Evolutionary conservation across 2,888 invertebrate species (phyloP).

Genomic region (Nephrotoma guestfalica): DNA sequence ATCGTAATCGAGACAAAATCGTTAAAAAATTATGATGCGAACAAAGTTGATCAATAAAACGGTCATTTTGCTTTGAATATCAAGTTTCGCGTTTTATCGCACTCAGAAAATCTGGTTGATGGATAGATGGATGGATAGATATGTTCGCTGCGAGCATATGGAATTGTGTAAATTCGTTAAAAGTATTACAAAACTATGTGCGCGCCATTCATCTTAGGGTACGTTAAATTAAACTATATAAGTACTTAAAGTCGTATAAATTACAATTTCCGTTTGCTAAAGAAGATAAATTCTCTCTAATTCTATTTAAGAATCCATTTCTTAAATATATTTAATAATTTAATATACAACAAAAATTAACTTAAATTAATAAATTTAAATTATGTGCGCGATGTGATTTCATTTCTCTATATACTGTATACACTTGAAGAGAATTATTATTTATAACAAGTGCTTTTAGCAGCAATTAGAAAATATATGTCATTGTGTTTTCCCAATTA

Average conservation of each 20-base stretch:
- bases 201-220: neutral
- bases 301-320: neutral
- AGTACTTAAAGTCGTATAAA: neutral
- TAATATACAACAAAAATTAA: neutral
- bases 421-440: too few relatives aligned
- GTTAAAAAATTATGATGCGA: neutral
- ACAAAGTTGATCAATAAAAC: neutral
- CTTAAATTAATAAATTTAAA: neutral
- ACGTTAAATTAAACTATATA: neutral
- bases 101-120: neutral
- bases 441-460: too few relatives aligned
- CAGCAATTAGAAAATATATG: neutral
- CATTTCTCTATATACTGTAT: neutral
- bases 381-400: neutral
- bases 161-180: neutral
- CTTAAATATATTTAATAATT: neutral
- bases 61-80: too few relatives aligned
- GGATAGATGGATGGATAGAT: neutral
- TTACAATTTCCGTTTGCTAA: neutral
- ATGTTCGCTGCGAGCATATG: neutral
- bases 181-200: neutral
- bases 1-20: neutral
- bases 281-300: neutral
- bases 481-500: neutral
- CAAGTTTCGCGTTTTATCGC: too few relatives aligned